Evolutionary conservation across 2,113 vertebrate species (phyloP), one percentile per base, ranked within the genome.

Genomic region (Austrofundulus limnaeus): DNA sequence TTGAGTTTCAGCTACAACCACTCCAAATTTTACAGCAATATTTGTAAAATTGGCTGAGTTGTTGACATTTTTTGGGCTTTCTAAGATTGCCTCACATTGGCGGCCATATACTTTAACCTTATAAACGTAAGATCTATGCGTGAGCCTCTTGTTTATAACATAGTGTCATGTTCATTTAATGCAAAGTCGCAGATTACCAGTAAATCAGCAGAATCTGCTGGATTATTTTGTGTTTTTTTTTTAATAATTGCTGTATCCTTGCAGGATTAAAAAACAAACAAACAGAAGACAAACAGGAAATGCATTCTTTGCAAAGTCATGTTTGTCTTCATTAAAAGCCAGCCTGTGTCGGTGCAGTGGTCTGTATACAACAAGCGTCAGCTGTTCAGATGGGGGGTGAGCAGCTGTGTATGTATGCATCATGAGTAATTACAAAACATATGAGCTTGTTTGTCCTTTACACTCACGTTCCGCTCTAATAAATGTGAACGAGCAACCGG

Each of bases 401-500:
- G 47, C 66, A 59, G 76, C 59, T 54, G 74, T 24, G 52, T 55
- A 63, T n/a, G n/a, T 70, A 59, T 66, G 72, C 60, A 50, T 11
- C 24, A 72, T 82, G 78, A 69, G 55, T 80, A 72, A 68, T 66
- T 20, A 34, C 58, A 61, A 43, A 75, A 66, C 63, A 19, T 37
- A 34, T 1, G 31, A 9, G 4, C 31, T 10, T 9, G 34, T 48
- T 43, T 3, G 63, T 39, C 19, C 34, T 38, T 41, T 11, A 19
- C 60, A 12, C 24, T 67, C 14, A 53, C 20, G 38, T 78, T 85
- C 70, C 38, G 83, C 88, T 88, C 84, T 50, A 80, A 47, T 88
- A 84, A 80, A 16, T 78, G 46, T 61, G 21, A 78, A 68, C 43
- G 56, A 49, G 25, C 41, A 63, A 13, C 13, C 38, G 25, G 19